A percentile compares a stretch with the other conserved stretches of the same genome.
Conservation (phyloP, 2,797 vertebrate genomes). For the Tenualosa thibaudeaui region DNA sequence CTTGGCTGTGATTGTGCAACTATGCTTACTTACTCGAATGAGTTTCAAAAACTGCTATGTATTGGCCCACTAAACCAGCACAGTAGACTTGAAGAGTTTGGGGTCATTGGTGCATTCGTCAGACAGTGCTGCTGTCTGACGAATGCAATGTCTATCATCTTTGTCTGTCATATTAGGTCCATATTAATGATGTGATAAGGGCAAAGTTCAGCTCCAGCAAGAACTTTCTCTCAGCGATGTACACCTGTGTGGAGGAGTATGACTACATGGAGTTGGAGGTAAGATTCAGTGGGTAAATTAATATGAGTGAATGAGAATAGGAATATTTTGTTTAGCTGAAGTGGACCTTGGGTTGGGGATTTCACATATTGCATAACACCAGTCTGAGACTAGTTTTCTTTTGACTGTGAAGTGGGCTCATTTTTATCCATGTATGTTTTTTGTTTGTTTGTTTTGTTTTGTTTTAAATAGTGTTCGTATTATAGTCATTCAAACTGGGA, state of each 20-base stretch:
- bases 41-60: neutral
- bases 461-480: neutral
- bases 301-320: neutral
- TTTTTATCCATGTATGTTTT: neutral
- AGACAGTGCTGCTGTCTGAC: neutral
- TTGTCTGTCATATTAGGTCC: constrained; percentile 65
- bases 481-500: neutral
- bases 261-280: constrained; percentile 85
- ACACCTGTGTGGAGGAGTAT: constrained; percentile 79
- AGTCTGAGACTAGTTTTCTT: neutral
- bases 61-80: neutral
- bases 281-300: constrained; percentile 12
- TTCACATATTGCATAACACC: neutral
- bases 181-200: constrained; percentile 81
- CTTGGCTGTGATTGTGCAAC: neutral
- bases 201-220: constrained; percentile 83
- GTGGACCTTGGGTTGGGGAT: neutral
- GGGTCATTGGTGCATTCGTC: neutral
- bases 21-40: neutral
- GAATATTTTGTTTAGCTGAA: neutral
- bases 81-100: neutral
- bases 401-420: neutral
- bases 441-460: no score
- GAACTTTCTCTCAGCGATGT: constrained; percentile 80
- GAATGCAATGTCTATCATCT: neutral